These are phyloP conservation scores for Ascaphus truei DNA, from an alignment of 2,113 vertebrate genomes.

Conservation along the genomic window DNA sequence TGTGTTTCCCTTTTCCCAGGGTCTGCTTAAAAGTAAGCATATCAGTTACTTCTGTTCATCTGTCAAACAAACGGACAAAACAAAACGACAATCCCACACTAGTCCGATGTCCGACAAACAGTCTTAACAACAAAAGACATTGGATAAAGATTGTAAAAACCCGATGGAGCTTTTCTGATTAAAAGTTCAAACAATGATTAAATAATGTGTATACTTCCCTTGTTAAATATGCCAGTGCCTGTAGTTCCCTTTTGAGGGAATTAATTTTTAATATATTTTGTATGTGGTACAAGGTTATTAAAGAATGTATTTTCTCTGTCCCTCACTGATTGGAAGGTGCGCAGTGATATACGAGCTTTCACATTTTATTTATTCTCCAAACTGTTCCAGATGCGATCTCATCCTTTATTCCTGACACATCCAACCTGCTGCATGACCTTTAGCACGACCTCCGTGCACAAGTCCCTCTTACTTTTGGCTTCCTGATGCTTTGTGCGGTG, in stretches of 20 bases:
- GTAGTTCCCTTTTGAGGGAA: background rate
- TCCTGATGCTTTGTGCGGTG: slow-evolving; percentile 52
- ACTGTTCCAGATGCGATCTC: slow-evolving; percentile 89
- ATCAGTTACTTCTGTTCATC: no score
- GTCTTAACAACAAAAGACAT: no score
- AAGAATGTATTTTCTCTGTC: slow-evolving; percentile 84
- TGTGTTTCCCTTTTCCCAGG: no score
- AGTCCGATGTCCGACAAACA: no score
- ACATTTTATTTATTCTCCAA: slow-evolving; percentile 86
- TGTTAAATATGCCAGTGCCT: no score
- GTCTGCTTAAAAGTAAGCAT: no score
- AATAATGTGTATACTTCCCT: no score
- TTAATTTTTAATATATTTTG: slow-evolving; percentile 58
- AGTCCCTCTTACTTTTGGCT: slow-evolving; percentile 62
- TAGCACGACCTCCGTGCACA: slow-evolving; percentile 70
- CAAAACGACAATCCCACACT: no score
- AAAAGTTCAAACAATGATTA: no score
- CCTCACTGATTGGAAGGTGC: slow-evolving; percentile 78
- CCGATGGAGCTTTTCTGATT: no score
- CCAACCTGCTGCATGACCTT: slow-evolving; percentile 79
- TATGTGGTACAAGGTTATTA: slow-evolving; percentile 84
- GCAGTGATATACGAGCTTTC: slow-evolving; percentile 83
- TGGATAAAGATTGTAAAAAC: no score
- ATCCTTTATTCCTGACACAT: slow-evolving; percentile 88
- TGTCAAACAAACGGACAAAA: no score